Base-by-base conservation (phyloP, 2,113 vertebrate genomes). In the Paedocypris sp. region DNA sequence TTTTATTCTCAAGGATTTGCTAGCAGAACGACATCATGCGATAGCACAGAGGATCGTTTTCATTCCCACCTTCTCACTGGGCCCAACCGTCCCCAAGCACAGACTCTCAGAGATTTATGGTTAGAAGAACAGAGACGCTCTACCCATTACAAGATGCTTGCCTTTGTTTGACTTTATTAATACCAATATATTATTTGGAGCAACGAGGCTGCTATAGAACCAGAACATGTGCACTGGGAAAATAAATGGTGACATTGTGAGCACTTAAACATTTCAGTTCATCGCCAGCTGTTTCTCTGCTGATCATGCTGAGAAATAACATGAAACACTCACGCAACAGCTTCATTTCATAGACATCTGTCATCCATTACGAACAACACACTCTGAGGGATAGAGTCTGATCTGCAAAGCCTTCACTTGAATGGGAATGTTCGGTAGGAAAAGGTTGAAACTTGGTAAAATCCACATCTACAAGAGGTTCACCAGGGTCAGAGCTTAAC, bases 291-390 rank as follows among this genome's bases (percentile, higher is more conserved):
- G 83, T 79, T 81, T 70, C 78, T 56, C 72, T 81, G 81, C 82
- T 83, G 80, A 82, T 82, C 80, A 79, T 62, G 82, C 81, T 80
- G 82, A 62, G 80, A 79, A 73, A 77, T 82, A 85, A 82, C 83
- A 79, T 80, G 79, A 85, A 83, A 83, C 81, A 77, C 83, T 85
- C 84, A 81, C 80, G 78, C 80, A 81, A 81, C 60, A 67, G 73
- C 76, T 80, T 80, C 77, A 48, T 59, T 71, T 77, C 78, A 74
- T 71, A 76, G 73, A 84, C 82, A 86, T 85, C 82, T 87, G 85
- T 81, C 80, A 77, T 80, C 77, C 80, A 87, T 87, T 87, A 85
- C 68, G 64, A 69, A 79, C 70, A 68, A 70, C 64, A 76, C 76
- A 79, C 73, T 71, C 73, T 43, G 63, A 77, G 70, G 76, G 73